phyloP scores from a whole-genome alignment of 2,113 vertebrate genomes.

The Charadrius vociferus region DNA sequence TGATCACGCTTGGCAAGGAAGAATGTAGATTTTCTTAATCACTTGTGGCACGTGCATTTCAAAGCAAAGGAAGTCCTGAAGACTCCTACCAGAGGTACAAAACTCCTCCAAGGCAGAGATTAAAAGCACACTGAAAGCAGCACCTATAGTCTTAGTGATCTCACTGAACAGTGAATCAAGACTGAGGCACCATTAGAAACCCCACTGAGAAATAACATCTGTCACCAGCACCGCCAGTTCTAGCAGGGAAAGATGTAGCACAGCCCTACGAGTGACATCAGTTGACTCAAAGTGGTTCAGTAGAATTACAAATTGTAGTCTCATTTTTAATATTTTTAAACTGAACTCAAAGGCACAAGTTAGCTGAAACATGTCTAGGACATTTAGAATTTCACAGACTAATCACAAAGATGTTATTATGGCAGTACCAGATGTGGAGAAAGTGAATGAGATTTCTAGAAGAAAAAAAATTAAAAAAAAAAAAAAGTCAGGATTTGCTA shows the following conservation, averaged over 20 bases:
- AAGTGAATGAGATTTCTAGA: constrained; percentile 3
- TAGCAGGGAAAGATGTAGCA: not conserved
- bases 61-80: not conserved
- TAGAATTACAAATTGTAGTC: not conserved
- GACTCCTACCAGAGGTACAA: not conserved
- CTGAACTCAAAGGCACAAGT: not conserved
- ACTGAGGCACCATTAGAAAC: not conserved
- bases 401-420: constrained; percentile 15
- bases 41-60: not conserved
- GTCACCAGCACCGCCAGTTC: not conserved
- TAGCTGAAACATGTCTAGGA: constrained; percentile 27
- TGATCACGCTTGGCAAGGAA: not conserved
- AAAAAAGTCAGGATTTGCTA: not conserved
- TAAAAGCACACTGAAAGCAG: not conserved
- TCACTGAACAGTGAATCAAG: not conserved
- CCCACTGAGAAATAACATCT: not conserved
- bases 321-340: constrained; percentile 16
- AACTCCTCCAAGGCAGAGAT: not conserved
- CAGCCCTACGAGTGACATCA: not conserved
- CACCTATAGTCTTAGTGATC: not conserved
- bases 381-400: not conserved
- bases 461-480: not conserved
- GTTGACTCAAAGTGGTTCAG: not conserved
- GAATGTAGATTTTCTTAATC: not conserved
- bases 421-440: constrained; percentile 34